phyloP scores from a whole-genome alignment of 2,797 vertebrate genomes.

The Sebastes melanostomus region DNA sequence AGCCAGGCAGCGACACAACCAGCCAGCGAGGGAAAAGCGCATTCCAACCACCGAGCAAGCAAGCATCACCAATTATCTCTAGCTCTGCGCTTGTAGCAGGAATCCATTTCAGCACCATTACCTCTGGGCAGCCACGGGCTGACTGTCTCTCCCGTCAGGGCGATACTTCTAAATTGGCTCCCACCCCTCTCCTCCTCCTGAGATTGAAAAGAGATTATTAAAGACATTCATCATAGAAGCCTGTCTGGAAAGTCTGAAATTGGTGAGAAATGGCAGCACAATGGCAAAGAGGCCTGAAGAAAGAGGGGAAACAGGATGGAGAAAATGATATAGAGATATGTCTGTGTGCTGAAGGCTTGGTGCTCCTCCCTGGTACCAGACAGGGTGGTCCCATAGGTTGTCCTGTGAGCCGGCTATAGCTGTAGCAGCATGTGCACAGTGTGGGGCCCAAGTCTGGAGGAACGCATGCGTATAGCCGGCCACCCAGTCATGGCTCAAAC shows the following conservation, averaged over 20 bases:
- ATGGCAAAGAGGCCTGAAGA: conserved; percentile 10
- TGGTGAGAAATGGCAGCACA: conserved; percentile 52
- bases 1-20: conserved; percentile 25
- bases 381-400: conserved; percentile 53
- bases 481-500: conserved; percentile 56
- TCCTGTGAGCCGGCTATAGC: conserved; percentile 26
- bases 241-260: conserved; percentile 60
- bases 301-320: conserved; percentile 22
- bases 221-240: conserved; percentile 75
- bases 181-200: conserved; percentile 69
- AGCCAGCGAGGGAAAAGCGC: conserved; percentile 35
- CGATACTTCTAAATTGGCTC: conserved; percentile 78
- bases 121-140: conserved; percentile 64
- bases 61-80: conserved; percentile 77
- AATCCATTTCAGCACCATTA: conserved; percentile 77
- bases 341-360: conserved; percentile 37
- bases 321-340: conserved; percentile 35
- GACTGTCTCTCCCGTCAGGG: conserved; percentile 73
- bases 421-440: conserved; percentile 47
- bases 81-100: conserved; percentile 68
- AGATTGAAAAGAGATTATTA: conserved; percentile 82
- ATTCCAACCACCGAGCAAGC: conserved; percentile 62
- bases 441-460: conserved; percentile 39
- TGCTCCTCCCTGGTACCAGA: conserved; percentile 38
- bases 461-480: conserved; percentile 49